A percentile compares a stretch with the other conserved stretches of the same genome.
These are phyloP conservation scores for Microtus pennsylvanicus DNA, from an alignment of 2,113 vertebrate species.

Conservation along the genomic window DNA sequence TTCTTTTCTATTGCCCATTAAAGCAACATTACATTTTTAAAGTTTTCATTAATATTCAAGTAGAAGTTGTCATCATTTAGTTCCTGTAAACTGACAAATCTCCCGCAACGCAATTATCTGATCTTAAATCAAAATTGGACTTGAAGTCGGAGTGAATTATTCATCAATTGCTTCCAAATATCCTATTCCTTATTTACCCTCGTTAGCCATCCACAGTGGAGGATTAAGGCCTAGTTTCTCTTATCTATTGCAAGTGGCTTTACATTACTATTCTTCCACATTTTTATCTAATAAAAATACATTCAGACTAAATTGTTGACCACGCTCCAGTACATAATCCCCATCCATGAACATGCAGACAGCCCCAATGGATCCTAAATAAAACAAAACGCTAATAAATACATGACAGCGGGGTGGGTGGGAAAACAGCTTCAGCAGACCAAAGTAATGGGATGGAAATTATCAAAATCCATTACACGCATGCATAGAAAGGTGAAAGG, in stretches of 20 bases:
- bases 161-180: conserved; percentile 26
- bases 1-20: conserved; percentile 19
- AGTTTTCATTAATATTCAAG: conserved; percentile 55
- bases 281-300: conserved; percentile 43
- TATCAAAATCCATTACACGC: neutral
- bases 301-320: neutral
- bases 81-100: conserved; percentile 46
- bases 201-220: neutral
- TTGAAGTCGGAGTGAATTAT: conserved; percentile 44
- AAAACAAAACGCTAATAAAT: neutral
- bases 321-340: neutral
- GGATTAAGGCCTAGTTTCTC: neutral
- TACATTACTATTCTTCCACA: neutral
- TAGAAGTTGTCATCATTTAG: conserved; percentile 28
- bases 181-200: conserved; percentile 14
- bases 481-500: neutral
- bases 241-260: conserved; percentile 18
- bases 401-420: no score
- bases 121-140: conserved; percentile 62
- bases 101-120: conserved; percentile 19
- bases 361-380: no score
- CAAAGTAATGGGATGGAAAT: neutral
- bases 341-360: neutral
- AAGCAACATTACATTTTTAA: neutral
- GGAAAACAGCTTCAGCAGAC: neutral